Evolutionary conservation across 2,797 vertebrate genomes (phyloP).

Genomic region (Melopsittacus undulatus): DNA sequence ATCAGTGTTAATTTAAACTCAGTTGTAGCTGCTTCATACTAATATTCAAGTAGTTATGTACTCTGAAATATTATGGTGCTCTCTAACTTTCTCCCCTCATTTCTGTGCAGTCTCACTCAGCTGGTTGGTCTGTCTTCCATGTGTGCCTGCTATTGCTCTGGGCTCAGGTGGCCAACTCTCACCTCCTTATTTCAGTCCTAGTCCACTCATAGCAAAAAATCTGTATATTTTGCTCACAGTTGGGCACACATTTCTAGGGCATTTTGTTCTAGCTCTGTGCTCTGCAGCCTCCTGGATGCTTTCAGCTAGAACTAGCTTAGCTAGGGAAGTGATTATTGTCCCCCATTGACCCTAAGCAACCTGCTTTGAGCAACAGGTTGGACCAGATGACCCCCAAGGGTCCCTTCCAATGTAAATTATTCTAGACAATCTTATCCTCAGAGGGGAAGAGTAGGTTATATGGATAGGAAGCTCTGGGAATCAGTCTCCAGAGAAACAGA

Average conservation of each 20-base stretch:
- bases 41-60: not conserved
- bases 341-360: not conserved
- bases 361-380: not conserved
- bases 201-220: not conserved
- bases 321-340: not conserved
- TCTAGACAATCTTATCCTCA: not conserved
- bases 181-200: not conserved
- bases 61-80: not conserved
- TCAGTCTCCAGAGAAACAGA: not conserved
- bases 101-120: not conserved
- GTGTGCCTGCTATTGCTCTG: not conserved
- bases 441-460: not conserved
- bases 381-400: not conserved
- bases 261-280: not conserved
- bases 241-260: not conserved
- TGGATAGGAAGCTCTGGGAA: not conserved
- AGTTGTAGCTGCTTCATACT: not conserved
- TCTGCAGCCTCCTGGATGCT: not conserved
- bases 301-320: not conserved
- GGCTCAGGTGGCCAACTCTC: not conserved
- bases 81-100: not conserved
- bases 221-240: not conserved
- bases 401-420: not conserved
- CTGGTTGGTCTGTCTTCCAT: not conserved
- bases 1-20: slow-evolving; percentile 1